These are phyloP conservation scores for Scaptomyza reducta DNA, from an alignment of 2,888 invertebrate species.

Conservation along the genomic window DNA sequence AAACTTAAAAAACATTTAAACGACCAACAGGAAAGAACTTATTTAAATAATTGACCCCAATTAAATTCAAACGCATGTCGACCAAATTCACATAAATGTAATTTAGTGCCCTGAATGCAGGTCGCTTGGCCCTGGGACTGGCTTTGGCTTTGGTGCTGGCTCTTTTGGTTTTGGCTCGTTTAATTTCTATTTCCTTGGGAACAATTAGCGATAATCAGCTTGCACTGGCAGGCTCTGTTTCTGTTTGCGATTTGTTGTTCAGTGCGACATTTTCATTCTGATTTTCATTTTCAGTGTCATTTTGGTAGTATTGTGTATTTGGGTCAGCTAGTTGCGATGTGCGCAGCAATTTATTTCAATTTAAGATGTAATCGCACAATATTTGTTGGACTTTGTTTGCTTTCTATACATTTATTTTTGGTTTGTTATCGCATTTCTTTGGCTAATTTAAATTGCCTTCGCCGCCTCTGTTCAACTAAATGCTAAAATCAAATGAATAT, in stretches of 20 bases:
- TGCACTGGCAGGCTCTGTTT: conserved; percentile 29
- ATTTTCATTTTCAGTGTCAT: conserved; percentile 34
- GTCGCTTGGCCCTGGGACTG: conserved; percentile 7
- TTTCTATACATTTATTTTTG: too few relatives aligned
- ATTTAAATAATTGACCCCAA: conserved; percentile 36
- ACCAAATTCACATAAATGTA: conserved; percentile 21
- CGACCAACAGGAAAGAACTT: conserved; percentile 26
- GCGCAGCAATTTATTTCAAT: conserved; percentile 71
- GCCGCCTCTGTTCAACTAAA: conserved; percentile 1
- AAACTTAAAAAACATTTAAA: conserved; percentile 27
- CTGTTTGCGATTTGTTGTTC: conserved; percentile 5
- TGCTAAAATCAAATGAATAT: too few relatives aligned
- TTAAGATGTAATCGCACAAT: conserved; percentile 62
- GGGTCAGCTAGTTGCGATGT: conserved; percentile 69
- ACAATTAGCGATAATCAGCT: conserved; percentile 78
- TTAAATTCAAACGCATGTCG: conserved; percentile 44
- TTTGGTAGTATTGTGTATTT: conserved; percentile 47
- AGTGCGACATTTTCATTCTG: conserved; percentile 31
- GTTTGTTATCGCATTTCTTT: conserved; percentile 13
- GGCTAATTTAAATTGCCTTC: conserved; percentile 53
- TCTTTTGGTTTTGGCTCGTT: conserved; percentile 26
- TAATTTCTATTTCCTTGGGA: conserved; percentile 64
- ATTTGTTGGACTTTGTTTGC: conserved; percentile 35
- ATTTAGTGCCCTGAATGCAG: conserved; percentile 12
- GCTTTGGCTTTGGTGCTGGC: conserved; percentile 15